phyloP scores from a whole-genome alignment of 2,888 invertebrate genomes.

The Notocelia uddmanniana region DNA sequence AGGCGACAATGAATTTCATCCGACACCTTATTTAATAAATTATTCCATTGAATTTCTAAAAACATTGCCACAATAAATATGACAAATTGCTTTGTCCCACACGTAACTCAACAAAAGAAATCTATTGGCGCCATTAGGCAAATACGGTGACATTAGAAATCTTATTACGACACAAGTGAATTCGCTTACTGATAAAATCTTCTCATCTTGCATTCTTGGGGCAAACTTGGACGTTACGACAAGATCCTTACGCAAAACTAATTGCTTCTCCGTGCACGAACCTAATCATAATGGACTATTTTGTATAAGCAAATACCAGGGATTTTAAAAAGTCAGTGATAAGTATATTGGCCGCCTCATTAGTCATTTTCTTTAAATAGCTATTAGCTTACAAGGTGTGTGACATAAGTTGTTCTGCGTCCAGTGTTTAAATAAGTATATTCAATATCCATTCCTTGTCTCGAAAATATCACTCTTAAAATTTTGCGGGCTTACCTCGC shows the following conservation, averaged over 20 bases:
- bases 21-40: constrained; percentile 4
- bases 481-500: too few relatives aligned
- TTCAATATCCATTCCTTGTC: too few relatives aligned
- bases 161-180: constrained; percentile 51
- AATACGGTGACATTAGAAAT: constrained; percentile 48
- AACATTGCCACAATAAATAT: constrained; percentile 28
- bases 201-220: constrained; percentile 34
- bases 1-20: background rate
- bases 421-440: too few relatives aligned
- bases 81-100: constrained; percentile 35
- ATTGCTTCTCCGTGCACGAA: background rate
- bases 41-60: constrained; percentile 11
- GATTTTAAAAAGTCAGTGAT: background rate
- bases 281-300: constrained; percentile 11
- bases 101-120: constrained; percentile 43
- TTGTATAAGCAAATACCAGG: background rate
- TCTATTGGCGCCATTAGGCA: constrained; percentile 42
- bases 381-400: too few relatives aligned
- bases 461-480: too few relatives aligned
- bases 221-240: constrained; percentile 26
- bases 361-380: background rate
- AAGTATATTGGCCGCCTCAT: background rate
- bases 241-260: constrained; percentile 26
- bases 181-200: constrained; percentile 46
- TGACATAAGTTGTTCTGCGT: too few relatives aligned